These are phyloP conservation scores for Mythimna loreyi DNA, from an alignment of 2,888 invertebrate species.

Conservation along the genomic window DNA sequence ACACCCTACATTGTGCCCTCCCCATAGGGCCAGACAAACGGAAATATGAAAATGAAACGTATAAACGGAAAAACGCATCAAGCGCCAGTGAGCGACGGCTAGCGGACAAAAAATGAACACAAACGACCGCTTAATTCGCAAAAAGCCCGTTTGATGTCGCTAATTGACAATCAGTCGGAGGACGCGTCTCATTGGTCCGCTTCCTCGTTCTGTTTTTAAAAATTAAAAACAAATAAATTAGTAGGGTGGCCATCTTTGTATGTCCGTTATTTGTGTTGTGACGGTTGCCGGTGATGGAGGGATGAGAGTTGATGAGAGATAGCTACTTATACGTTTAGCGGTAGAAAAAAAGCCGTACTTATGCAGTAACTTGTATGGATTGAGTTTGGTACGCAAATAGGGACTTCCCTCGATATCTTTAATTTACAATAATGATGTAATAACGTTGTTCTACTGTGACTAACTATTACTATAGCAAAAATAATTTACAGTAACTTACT, in stretches of 20 bases:
- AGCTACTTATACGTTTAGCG: not conserved
- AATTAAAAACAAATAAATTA: slow-evolving; percentile 90
- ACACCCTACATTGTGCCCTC: slow-evolving; percentile 76
- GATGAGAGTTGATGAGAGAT: slow-evolving; percentile 29
- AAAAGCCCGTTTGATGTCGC: slow-evolving; percentile 91
- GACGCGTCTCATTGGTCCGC: slow-evolving; percentile 89
- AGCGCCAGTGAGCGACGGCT: slow-evolving; percentile 80
- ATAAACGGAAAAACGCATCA: slow-evolving; percentile 89
- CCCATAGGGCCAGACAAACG: slow-evolving; percentile 84
- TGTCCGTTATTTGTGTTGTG: slow-evolving; percentile 63
- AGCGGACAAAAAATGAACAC: slow-evolving; percentile 89
- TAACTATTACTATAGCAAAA: not conserved
- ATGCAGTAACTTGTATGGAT: no score
- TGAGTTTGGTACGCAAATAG: not conserved
- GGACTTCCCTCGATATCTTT: not conserved
- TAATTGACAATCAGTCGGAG: slow-evolving; percentile 90
- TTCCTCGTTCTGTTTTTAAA: slow-evolving; percentile 88
- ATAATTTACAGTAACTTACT: not conserved
- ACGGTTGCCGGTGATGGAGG: slow-evolving; percentile 17
- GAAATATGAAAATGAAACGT: slow-evolving; percentile 90
- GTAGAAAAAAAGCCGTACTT: not conserved
- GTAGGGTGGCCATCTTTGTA: slow-evolving; percentile 80
- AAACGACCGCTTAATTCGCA: slow-evolving; percentile 90
- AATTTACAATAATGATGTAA: not conserved
- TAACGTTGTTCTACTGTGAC: not conserved